Conservation (phyloP, 64 coral and sea anemone species). For the Hydrozoanthus tunicans region DNA sequence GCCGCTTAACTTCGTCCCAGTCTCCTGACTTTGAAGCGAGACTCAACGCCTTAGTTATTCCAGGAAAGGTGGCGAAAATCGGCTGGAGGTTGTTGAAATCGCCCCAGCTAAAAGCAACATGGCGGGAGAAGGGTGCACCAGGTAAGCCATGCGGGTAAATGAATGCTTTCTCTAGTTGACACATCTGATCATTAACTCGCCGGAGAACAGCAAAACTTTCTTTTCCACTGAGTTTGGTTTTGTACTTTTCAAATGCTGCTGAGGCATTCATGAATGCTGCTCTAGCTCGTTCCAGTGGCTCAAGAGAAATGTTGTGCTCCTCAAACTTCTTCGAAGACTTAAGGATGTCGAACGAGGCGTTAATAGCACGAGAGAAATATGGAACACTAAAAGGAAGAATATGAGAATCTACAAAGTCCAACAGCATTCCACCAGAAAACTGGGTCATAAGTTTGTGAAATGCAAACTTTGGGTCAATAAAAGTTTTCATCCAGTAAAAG, state of each 20-base stretch:
- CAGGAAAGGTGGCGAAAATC: conserved; percentile 62
- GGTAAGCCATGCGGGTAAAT: conserved; percentile 73
- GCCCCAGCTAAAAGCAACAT: conserved; percentile 85
- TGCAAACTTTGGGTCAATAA: conserved; percentile 78
- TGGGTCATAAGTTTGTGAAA: conserved; percentile 65
- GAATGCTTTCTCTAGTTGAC: conserved; percentile 80
- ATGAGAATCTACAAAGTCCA: conserved; percentile 74
- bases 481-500: conserved; percentile 85
- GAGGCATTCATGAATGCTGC: conserved; percentile 51
- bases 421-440: conserved; percentile 69
- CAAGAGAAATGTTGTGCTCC: conserved; percentile 51
- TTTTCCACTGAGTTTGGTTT: conserved; percentile 33
- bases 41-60: conserved; percentile 67
- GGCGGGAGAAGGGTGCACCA: conserved; percentile 68
- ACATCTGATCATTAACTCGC: conserved; percentile 80
- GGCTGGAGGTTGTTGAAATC: conserved; percentile 64
- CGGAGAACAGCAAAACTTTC: conserved; percentile 51
- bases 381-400: conserved; percentile 69
- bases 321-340: conserved; percentile 33
- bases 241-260: conserved; percentile 58
- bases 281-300: conserved; percentile 51
- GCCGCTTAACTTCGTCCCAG: conserved; percentile 63
- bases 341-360: conserved; percentile 71
- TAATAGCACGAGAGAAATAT: conserved; percentile 66
- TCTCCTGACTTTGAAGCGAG: conserved; percentile 60